Evolutionary conservation across 2,797 vertebrate species (phyloP).

Genomic region (Hemitrygon akajei): DNA sequence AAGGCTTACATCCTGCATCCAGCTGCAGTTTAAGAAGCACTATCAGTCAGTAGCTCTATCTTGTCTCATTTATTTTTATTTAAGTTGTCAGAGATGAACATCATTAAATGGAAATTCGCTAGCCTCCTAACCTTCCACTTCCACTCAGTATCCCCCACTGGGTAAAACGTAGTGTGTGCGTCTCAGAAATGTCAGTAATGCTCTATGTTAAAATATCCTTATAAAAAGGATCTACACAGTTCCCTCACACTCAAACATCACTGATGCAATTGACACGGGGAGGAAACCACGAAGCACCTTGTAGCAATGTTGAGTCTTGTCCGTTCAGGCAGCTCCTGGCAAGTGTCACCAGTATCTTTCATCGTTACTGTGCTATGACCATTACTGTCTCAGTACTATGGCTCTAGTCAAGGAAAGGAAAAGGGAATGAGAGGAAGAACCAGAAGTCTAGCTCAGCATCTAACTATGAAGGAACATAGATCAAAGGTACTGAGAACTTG

Average conservation of each 20-base stretch:
- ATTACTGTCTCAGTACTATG: not conserved
- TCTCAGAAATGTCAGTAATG: not conserved
- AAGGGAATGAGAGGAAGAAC: not conserved
- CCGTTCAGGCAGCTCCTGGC: not conserved
- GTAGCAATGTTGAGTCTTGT: not conserved
- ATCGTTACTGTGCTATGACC: not conserved
- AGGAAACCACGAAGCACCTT: not conserved
- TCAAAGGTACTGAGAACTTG: not conserved
- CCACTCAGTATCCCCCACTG: not conserved
- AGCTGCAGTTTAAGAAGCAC: not conserved
- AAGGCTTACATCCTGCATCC: not conserved
- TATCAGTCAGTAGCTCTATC: not conserved
- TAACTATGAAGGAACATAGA: not conserved
- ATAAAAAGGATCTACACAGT: not conserved
- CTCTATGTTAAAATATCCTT: not conserved
- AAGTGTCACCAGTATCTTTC: not conserved
- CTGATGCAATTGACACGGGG: not conserved
- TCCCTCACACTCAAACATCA: not conserved
- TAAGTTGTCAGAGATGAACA: not conserved
- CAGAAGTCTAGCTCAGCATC: not conserved
- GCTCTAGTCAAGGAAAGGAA: not conserved
- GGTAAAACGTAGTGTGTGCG: not conserved
- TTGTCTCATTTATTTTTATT: not conserved
- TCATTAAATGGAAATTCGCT: not conserved
- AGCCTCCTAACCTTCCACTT: not conserved